Evolutionary conservation across 2,888 invertebrate species (phyloP).

Genomic region (Drosophila melanosoma): DNA sequence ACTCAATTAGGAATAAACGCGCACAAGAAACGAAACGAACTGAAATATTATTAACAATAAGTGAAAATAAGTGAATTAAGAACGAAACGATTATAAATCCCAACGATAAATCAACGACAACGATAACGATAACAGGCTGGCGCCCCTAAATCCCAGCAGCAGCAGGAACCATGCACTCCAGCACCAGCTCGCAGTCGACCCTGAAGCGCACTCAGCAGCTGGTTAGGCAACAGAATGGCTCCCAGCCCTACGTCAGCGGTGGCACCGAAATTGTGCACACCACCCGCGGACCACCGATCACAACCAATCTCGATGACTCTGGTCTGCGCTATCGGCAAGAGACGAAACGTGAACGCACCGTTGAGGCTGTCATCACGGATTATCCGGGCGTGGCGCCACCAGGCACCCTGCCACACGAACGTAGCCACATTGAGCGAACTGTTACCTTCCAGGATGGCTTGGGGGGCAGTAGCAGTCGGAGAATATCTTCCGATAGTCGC

Average conservation of each 20-base stretch:
- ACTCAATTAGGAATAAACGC: constrained; percentile 50
- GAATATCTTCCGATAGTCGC: constrained; percentile 77
- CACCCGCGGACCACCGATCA: constrained; percentile 87
- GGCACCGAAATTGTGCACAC: constrained; percentile 75
- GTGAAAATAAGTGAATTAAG: constrained; percentile 28
- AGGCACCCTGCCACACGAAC: constrained; percentile 69
- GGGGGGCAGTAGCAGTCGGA: constrained; percentile 43
- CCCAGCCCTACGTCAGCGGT: constrained; percentile 67
- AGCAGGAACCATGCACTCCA: constrained; percentile 67
- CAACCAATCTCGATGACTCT: constrained; percentile 86
- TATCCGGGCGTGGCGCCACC: constrained; percentile 76
- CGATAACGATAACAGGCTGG: constrained; percentile 47
- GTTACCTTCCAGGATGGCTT: constrained; percentile 80
- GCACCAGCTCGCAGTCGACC: constrained; percentile 71
- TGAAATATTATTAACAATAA: constrained; percentile 23
- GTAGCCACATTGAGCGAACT: constrained; percentile 86
- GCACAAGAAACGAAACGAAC: constrained; percentile 21
- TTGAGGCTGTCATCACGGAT: constrained; percentile 86
- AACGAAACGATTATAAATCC: constrained; percentile 43
- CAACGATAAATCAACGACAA: constrained; percentile 40
- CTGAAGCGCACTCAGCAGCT: constrained; percentile 78
- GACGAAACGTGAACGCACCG: constrained; percentile 86
- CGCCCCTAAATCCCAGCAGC: constrained; percentile 15
- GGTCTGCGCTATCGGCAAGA: constrained; percentile 85
- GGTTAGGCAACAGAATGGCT: constrained; percentile 67